Base-by-base conservation (phyloP, 2,888 invertebrate species). In the Drosophila niveifrons region DNA sequence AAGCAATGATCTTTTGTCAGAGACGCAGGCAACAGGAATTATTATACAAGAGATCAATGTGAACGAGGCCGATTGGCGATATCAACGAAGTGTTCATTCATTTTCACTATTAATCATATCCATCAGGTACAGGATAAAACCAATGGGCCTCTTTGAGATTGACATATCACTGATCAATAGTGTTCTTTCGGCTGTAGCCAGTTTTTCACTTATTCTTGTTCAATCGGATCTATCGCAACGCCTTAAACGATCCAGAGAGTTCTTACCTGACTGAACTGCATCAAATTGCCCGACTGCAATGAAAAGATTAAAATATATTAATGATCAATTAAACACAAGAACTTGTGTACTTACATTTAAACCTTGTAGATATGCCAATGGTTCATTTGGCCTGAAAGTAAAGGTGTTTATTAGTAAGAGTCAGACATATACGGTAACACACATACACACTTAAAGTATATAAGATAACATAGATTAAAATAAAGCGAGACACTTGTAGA, bases 221-320 rank as follows among this genome's bases (percentile, higher is more conserved):
- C 92, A 92, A 80, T 76, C 86, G 23, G 92, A 92, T 80, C 74
- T 92, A 39, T 85, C 90, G 1, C 80, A 84, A 13, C 80, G 92
- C 9, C 91, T 91, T 18, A 76, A 76, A 9, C 50, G 50, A 31
- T 46, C 11, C 2, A 23, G 23, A 23, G 31, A 2, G n/a, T 1
- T 44, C 79, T 79, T 74, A 91, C 90, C 91, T 91, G 91, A 62
- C 91, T 90, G 55, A 90, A 90, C 66, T 90, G 83, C 91, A 91
- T 91, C 57, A 90, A 82, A 62, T 91, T 91, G 9, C 80, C 90
- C 7, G 90, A 91, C 91, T 91, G 79, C 4, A 84, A 80, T 10
- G 13, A 51, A 43, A 48, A 11, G 57, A 44, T 47, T 31, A 41
- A 23, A 2, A 44, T 7, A 4, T 0, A 34, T 61, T 23, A 34